Conservation (phyloP, 2,888 invertebrate genomes). For the Laothoe populi region DNA sequence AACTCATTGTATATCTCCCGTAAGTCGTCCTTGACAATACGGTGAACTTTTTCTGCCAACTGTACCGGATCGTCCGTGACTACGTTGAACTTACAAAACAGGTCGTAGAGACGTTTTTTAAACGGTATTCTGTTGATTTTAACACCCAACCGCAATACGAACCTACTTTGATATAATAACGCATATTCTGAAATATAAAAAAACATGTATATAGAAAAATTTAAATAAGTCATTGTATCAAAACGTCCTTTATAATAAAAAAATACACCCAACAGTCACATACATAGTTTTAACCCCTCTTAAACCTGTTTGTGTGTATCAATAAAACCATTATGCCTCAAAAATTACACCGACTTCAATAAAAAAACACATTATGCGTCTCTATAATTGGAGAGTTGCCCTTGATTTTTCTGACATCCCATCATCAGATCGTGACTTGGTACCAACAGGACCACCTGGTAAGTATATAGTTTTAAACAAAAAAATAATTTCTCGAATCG, state of each 20-base stretch:
- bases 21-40: slow-evolving; percentile 47
- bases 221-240: not conserved
- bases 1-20: slow-evolving; percentile 68
- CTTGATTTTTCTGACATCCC: no score
- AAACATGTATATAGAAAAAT: not conserved
- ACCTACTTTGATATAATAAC: slow-evolving; percentile 58
- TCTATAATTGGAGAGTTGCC: no score
- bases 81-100: slow-evolving; percentile 54
- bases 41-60: slow-evolving; percentile 48
- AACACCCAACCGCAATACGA: slow-evolving; percentile 45
- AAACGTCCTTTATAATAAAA: slow-evolving; percentile 1
- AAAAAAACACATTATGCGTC: no score
- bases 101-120: slow-evolving; percentile 47
- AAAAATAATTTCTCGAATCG: no score
- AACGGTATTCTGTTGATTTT: slow-evolving; percentile 35
- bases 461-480: no score
- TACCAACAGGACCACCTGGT: no score
- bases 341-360: no score
- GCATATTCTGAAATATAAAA: slow-evolving; percentile 56
- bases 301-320: no score
- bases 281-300: no score
- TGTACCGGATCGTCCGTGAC: slow-evolving; percentile 46
- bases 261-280: no score
- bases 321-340: no score
- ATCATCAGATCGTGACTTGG: no score